Percentiles rank a stretch among this genome's conserved stretches.
Evolutionary conservation across 2,888 invertebrate species (phyloP).

Genomic region (Pomacea canaliculata): DNA sequence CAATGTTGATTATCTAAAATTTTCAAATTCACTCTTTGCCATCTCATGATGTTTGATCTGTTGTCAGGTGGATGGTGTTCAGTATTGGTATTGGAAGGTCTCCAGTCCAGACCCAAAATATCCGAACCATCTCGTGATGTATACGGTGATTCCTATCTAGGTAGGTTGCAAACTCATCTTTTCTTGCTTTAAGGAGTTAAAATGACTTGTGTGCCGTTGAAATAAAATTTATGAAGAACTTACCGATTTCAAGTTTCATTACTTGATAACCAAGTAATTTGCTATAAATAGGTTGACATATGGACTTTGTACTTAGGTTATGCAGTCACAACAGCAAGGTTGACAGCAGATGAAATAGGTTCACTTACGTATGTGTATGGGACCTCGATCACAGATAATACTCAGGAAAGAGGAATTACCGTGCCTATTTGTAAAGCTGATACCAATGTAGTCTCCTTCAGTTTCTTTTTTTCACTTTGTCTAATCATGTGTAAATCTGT

Average conservation of each 20-base stretch:
- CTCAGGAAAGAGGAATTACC: slow-evolving; percentile 41
- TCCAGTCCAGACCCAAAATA: slow-evolving; percentile 28
- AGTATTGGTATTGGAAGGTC: slow-evolving; percentile 24
- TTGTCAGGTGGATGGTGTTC: slow-evolving; percentile 39
- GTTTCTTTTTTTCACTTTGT: too few relatives aligned
- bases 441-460: neutral
- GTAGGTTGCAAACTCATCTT: slow-evolving; percentile 24
- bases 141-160: slow-evolving; percentile 41
- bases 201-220: neutral
- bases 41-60: slow-evolving; percentile 1
- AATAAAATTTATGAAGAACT: neutral
- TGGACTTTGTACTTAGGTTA: slow-evolving; percentile 40
- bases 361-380: too few relatives aligned
- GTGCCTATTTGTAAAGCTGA: neutral
- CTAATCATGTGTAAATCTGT: neutral
- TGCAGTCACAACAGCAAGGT: slow-evolving; percentile 46
- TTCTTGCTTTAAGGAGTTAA: neutral
- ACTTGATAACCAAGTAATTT: too few relatives aligned
- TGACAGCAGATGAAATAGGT: slow-evolving; percentile 39
- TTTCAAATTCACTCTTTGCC: too few relatives aligned
- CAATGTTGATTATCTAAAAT: too few relatives aligned
- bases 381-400: slow-evolving; percentile 42
- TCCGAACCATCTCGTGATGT: slow-evolving; percentile 27
- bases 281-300: too few relatives aligned
- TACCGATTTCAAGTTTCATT: too few relatives aligned